These are phyloP conservation scores for Ursus arctos DNA, from an alignment of 2,113 vertebrate species.

Conservation along the genomic window DNA sequence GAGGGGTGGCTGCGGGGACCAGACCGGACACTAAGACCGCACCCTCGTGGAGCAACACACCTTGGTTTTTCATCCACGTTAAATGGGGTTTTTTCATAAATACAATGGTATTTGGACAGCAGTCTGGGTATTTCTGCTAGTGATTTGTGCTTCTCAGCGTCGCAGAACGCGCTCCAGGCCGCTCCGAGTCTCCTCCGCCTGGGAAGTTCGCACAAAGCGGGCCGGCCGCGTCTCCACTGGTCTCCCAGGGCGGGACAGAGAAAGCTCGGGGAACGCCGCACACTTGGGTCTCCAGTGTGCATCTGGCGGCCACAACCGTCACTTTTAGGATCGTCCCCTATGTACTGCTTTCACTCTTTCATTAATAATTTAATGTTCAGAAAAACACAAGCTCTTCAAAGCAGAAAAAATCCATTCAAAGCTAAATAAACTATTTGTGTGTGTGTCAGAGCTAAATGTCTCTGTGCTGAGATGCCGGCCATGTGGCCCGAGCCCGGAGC, in stretches of 20 bases:
- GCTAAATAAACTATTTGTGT: constrained; percentile 57
- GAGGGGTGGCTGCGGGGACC: constrained; percentile 47
- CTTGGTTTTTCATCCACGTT: constrained; percentile 81
- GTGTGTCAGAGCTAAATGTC: constrained; percentile 15
- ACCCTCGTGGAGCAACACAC: constrained; percentile 80
- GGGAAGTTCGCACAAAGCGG: constrained; percentile 54
- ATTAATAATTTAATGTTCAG: constrained; percentile 75
- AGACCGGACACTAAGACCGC: constrained; percentile 77
- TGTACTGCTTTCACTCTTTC: constrained; percentile 65
- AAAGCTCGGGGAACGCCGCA: not conserved
- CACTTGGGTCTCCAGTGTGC: not conserved
- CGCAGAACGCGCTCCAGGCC: not conserved
- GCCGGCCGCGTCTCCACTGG: not conserved
- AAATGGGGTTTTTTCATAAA: constrained; percentile 70
- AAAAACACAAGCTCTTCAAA: constrained; percentile 55
- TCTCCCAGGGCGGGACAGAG: not conserved
- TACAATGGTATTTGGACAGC: constrained; percentile 75
- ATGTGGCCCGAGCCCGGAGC: not conserved
- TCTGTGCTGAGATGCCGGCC: constrained; percentile 54
- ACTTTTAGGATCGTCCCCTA: not conserved
- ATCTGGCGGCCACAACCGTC: not conserved
- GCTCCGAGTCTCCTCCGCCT: not conserved
- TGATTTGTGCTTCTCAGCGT: constrained; percentile 68
- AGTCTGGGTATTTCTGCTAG: constrained; percentile 66
- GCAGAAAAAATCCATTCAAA: constrained; percentile 52